Percentiles rank a stretch among this genome's conserved stretches.
Evolutionary conservation across 1,140 invertebrate species (phyloP).

Genomic region (Zaprionus camerounensis): DNA sequence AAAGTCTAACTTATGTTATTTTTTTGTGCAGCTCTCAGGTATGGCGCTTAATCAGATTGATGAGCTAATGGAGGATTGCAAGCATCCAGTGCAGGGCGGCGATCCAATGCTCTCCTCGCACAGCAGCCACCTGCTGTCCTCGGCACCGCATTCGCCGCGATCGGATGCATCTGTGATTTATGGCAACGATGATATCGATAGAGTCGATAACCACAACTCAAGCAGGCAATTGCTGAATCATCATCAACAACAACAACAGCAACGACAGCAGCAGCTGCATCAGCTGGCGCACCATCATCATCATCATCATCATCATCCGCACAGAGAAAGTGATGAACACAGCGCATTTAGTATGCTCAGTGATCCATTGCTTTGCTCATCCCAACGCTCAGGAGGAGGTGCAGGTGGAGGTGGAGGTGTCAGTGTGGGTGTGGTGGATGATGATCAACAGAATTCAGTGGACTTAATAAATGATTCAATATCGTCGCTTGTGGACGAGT

Average conservation of each 20-base stretch:
- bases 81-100: constrained; percentile 88
- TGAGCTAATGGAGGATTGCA: constrained; percentile 92
- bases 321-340: constrained; percentile 30
- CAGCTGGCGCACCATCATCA: constrained; percentile 15
- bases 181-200: not conserved
- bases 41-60: constrained; percentile 90
- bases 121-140: constrained; percentile 79
- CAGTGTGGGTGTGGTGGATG: not conserved
- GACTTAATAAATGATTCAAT: constrained; percentile 70
- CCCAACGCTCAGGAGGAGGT: constrained; percentile 70
- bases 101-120: constrained; percentile 86
- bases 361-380: constrained; percentile 84
- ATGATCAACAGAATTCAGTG: constrained; percentile 53
- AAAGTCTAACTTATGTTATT: not conserved
- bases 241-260: not conserved
- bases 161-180: constrained; percentile 18
- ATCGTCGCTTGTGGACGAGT: constrained; percentile 62
- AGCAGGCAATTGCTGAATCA: constrained; percentile 31
- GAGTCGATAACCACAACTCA: not conserved
- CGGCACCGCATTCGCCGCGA: constrained; percentile 85
- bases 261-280: constrained; percentile 15
- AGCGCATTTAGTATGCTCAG: constrained; percentile 31
- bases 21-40: constrained; percentile 61
- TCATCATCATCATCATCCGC: constrained; percentile 18
- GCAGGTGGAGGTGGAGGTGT: constrained; percentile 32